Base-by-base conservation (phyloP, 2,113 vertebrate species). In the Aix galericulata region DNA sequence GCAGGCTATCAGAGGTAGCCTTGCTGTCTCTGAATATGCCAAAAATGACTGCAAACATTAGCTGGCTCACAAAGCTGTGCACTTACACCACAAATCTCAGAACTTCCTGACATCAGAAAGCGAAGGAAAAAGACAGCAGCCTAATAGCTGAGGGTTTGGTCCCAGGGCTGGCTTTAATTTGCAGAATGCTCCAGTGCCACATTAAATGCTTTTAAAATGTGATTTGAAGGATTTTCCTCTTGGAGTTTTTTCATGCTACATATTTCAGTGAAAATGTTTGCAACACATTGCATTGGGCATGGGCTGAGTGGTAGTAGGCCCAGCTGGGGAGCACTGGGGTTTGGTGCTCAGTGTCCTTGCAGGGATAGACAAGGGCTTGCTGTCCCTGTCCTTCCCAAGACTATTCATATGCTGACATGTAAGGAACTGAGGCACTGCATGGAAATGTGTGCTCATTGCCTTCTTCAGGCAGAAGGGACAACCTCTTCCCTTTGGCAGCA, bases 161-260 rank as follows among this genome's bases (percentile, higher is more conserved):
- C 29, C 40, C 1, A 0, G 46, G 13, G 11, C 36, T 68, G 58
- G 32, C 62, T 46, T 42, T 1, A 1, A 5, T 56, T 34, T 3
- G 2, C 32, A 58, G 27, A 63, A 46, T n/a, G 3, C 29, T 31
- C 67, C 4, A 2, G 10, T 50, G 56, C 18, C 50, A 74, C 22
- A 31, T 50, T 38, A 55, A 64, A 34, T 13, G 21, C 8, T 78
- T 92, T 89, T 44, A 20, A 48, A 58, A 36, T 31, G 69, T 17
- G 26, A 55, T 83, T 50, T 75, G 38, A 38, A 48, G 60, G 42
- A 53, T 76, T 25, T n/a, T 69, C 18, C 29, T 69, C 44, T 38
- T 23, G 16, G n/a, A 55, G 15, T 18, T 44, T 66, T 66, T 66
- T 44, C 27, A 66, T 4, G 18, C 18, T 67, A 22, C 31, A 14